A percentile compares a stretch with the other conserved stretches of the same genome.
These are phyloP conservation scores for Lasiurus cinereus DNA, from an alignment of 2,113 vertebrate species.

Conservation along the genomic window DNA sequence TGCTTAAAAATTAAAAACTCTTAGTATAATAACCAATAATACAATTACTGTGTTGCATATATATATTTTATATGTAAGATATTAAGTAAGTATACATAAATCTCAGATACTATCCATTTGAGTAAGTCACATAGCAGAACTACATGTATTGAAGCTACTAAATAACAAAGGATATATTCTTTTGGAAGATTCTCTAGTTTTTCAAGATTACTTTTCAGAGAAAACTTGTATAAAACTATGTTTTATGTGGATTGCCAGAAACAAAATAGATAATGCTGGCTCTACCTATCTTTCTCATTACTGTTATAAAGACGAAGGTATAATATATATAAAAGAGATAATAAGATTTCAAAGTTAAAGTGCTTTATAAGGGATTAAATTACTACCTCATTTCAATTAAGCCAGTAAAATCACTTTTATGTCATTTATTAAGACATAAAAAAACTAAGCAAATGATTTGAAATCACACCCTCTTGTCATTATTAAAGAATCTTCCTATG, in stretches of 20 bases:
- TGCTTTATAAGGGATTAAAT: not conserved
- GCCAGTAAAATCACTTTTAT: slow-evolving; percentile 19
- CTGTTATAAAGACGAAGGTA: not conserved
- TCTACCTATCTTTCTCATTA: not conserved
- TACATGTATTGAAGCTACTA: not conserved
- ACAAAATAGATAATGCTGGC: not conserved
- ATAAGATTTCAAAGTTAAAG: slow-evolving; percentile 47
- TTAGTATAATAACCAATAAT: not conserved
- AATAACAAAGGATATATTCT: not conserved
- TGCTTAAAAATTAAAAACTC: slow-evolving; percentile 17
- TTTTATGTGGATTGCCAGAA: not conserved
- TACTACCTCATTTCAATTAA: not conserved
- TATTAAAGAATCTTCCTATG: not conserved
- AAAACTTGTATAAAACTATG: slow-evolving; percentile 24
- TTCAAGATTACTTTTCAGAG: not conserved
- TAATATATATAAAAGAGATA: not conserved
- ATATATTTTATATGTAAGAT: not conserved
- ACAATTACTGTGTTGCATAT: not conserved
- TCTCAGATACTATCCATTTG: not conserved
- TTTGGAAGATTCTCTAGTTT: slow-evolving; percentile 41
- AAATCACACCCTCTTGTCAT: slow-evolving; percentile 12
- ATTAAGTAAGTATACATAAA: slow-evolving; percentile 8
- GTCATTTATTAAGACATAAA: slow-evolving; percentile 10
- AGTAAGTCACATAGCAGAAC: not conserved
- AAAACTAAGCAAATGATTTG: not conserved